These are phyloP conservation scores for Trileptium ribeirensis DNA, from an alignment of 2,888 invertebrate species.

Conservation along the genomic window DNA sequence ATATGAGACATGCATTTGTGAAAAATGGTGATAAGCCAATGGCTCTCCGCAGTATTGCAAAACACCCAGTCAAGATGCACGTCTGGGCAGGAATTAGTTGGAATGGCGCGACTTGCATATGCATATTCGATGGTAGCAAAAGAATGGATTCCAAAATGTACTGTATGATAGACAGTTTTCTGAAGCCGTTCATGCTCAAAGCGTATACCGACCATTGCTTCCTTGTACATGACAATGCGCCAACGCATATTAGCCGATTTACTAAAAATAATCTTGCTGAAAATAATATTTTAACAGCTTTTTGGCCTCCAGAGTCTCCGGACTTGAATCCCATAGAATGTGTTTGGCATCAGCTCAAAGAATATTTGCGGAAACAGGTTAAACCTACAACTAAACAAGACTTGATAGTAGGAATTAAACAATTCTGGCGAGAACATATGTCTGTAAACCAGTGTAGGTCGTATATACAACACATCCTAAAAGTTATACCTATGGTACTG, in stretches of 20 bases:
- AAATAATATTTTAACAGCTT: neutral
- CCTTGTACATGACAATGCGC: neutral
- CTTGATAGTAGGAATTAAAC: neutral
- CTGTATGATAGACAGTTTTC: neutral
- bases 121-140: neutral
- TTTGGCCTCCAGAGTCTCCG: neutral
- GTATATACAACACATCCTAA: neutral
- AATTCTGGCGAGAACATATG: neutral
- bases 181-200: neutral
- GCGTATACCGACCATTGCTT: no score
- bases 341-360: constrained; percentile 5
- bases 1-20: neutral
- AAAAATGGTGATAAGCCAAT: neutral
- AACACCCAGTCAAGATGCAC: constrained; percentile 4
- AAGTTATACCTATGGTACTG: neutral
- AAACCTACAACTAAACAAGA: neutral
- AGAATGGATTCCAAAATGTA: neutral
- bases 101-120: neutral
- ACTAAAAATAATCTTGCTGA: neutral
- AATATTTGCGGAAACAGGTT: neutral
- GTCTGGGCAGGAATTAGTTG: constrained; percentile 8
- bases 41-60: neutral
- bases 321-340: neutral
- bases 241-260: neutral
- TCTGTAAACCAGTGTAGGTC: neutral